These are phyloP conservation scores for Brevipalpus yothersi DNA, from an alignment of 1,140 invertebrate genomes.

Conservation along the genomic window DNA sequence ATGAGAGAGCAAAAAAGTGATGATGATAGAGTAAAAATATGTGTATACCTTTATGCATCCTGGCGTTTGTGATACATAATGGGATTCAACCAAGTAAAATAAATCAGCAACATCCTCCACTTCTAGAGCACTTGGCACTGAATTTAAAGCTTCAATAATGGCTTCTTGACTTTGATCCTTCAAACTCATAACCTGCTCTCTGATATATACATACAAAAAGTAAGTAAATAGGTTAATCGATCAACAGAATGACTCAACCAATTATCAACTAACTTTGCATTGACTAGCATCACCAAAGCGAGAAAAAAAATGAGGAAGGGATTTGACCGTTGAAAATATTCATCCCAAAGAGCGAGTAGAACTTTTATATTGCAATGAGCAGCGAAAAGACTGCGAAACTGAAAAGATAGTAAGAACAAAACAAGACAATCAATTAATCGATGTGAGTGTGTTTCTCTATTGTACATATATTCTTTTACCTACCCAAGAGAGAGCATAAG, in stretches of 20 bases:
- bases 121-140: conserved; percentile 59
- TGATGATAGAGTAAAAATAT: not conserved
- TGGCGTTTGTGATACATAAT: conserved; percentile 75
- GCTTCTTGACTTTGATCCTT: conserved; percentile 40
- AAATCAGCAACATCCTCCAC: conserved; percentile 90
- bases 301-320: conserved; percentile 90
- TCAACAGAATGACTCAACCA: not conserved
- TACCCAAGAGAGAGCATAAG: conserved; percentile 69
- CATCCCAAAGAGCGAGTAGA: conserved; percentile 80
- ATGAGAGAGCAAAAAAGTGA: not conserved
- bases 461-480: conserved; percentile 8
- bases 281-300: conserved; percentile 78
- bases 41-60: conserved; percentile 27
- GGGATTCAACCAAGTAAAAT: conserved; percentile 65
- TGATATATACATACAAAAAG: conserved; percentile 15
- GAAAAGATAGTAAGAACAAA: conserved; percentile 10
- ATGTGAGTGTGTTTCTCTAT: no score
- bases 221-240: not conserved
- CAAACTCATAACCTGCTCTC: conserved; percentile 59
- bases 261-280: conserved; percentile 40
- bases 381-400: conserved; percentile 69
- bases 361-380: conserved; percentile 58
- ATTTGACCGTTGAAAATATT: conserved; percentile 87
- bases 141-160: conserved; percentile 42
- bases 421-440: no score